Evolutionary conservation across 2,113 vertebrate genomes (phyloP).

Genomic region (Cairina moschata): DNA sequence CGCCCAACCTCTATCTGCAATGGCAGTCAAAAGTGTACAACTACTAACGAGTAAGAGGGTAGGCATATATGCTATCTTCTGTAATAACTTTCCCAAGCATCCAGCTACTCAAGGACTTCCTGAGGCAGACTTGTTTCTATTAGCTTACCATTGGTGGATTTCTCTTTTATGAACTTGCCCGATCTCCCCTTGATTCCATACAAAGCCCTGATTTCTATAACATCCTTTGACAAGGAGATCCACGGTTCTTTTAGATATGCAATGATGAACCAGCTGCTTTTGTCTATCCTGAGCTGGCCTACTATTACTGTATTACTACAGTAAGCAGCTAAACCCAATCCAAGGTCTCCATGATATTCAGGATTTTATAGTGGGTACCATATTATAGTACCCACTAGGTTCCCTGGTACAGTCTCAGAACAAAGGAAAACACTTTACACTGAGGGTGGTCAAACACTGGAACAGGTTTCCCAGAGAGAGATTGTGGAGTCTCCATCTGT

Average conservation of each 20-base stretch:
- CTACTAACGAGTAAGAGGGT: not conserved
- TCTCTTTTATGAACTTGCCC: not conserved
- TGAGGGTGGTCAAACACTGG: not conserved
- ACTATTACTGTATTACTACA: not conserved
- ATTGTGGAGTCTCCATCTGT: not conserved
- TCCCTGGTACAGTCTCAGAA: not conserved
- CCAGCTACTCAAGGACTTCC: not conserved
- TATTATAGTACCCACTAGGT: not conserved
- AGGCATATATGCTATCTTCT: not conserved
- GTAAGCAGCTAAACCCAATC: not conserved
- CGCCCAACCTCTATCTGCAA: not conserved
- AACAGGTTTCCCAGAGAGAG: not conserved
- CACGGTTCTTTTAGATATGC: not conserved
- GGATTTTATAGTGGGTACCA: not conserved
- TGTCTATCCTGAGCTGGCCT: not conserved
- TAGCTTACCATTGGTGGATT: not conserved
- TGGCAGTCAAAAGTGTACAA: not conserved
- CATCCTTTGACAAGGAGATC: not conserved
- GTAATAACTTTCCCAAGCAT: not conserved
- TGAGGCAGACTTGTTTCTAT: not conserved
- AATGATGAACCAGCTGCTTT: not conserved
- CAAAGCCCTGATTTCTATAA: not conserved
- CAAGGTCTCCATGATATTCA: not conserved
- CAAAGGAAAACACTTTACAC: no score
- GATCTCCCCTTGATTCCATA: not conserved